Conservation (phyloP, 2,888 invertebrate species). For the Chymomyza fuscimana region DNA sequence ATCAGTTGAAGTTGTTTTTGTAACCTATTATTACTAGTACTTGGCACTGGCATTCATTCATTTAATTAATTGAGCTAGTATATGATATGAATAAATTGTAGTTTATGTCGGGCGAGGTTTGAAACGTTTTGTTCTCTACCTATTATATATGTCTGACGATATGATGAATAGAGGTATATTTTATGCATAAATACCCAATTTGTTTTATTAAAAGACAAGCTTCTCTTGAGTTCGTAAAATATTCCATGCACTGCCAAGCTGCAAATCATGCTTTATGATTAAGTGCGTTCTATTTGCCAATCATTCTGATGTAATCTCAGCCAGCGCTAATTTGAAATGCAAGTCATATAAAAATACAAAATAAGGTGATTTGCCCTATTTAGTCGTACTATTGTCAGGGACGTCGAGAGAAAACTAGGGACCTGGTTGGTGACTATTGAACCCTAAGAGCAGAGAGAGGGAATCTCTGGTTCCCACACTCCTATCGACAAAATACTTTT, state of each 20-base stretch:
- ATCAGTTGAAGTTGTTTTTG: not conserved
- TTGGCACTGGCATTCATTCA: slow-evolving; percentile 13
- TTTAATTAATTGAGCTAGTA: not conserved
- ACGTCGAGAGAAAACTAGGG: no score
- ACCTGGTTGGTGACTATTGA: no score
- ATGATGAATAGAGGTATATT: no score
- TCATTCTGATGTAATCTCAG: slow-evolving; percentile 35
- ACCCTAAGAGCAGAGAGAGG: no score
- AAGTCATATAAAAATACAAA: not conserved
- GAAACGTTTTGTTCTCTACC: slow-evolving; percentile 12
- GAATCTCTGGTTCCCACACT: no score
- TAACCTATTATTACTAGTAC: not conserved
- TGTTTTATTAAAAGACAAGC: no score
- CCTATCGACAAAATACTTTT: no score
- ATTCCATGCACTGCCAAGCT: not conserved
- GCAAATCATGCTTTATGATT: slow-evolving; percentile 21
- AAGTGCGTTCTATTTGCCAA: slow-evolving; percentile 23
- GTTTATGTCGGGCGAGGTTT: slow-evolving; percentile 10
- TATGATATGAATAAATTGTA: slow-evolving; percentile 31
- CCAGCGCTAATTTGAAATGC: slow-evolving; percentile 13
- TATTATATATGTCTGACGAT: not conserved
- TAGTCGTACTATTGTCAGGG: not conserved
- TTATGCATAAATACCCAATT: no score
- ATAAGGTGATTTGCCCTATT: not conserved
- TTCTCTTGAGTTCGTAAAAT: no score